These are phyloP conservation scores for Theodoxus fluviatilis DNA, from an alignment of 2,888 invertebrate genomes.

Conservation along the genomic window DNA sequence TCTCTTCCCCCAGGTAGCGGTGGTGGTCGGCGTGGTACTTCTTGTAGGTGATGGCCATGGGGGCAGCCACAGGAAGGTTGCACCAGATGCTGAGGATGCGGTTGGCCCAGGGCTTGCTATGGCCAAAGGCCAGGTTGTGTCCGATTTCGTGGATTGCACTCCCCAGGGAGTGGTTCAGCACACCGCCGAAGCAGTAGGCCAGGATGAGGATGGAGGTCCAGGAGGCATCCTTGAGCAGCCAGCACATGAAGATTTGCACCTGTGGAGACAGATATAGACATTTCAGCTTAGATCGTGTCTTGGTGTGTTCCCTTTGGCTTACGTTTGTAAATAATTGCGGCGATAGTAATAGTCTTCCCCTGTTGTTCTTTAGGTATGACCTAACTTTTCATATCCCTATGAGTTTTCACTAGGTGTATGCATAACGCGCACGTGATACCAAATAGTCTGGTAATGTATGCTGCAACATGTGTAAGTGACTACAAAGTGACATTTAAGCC, in stretches of 20 bases:
- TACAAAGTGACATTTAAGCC: too few relatives aligned
- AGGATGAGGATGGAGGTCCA: constrained; percentile 53
- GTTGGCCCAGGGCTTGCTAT: constrained; percentile 43
- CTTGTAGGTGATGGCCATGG: constrained; percentile 64
- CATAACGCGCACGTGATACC: too few relatives aligned
- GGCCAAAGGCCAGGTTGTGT: constrained; percentile 65
- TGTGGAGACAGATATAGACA: too few relatives aligned
- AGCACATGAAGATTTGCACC: constrained; percentile 50
- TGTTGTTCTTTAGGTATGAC: too few relatives aligned
- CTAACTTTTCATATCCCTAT: too few relatives aligned
- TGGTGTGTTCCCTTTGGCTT: too few relatives aligned
- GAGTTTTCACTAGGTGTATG: too few relatives aligned
- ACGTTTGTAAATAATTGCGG: too few relatives aligned
- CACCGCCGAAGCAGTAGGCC: constrained; percentile 58
- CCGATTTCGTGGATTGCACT: constrained; percentile 65
- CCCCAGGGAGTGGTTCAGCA: constrained; percentile 63
- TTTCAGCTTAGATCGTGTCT: too few relatives aligned
- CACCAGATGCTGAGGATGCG: constrained; percentile 56
- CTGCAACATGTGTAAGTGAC: too few relatives aligned
- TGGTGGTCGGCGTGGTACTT: constrained; percentile 66
- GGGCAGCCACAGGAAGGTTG: constrained; percentile 62
- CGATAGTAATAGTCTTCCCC: too few relatives aligned
- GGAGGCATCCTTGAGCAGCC: constrained; percentile 48
- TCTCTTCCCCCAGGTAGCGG: constrained; percentile 62
- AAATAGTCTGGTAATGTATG: too few relatives aligned